Base-by-base conservation (phyloP, 2,888 invertebrate genomes). In the Cheilosia soror region DNA sequence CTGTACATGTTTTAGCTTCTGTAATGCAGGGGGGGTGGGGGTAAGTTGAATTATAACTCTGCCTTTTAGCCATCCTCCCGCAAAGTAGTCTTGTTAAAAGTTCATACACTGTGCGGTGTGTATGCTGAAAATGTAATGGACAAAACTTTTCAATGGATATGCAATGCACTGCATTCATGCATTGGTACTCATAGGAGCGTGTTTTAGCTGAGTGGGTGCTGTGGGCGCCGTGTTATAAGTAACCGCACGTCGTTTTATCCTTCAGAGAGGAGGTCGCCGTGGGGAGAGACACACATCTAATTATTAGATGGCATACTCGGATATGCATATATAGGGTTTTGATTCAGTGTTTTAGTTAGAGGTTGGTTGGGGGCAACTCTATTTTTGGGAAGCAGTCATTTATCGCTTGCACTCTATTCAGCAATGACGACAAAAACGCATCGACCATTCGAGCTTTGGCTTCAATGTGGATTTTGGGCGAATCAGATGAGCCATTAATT, bases 111-210 rank as follows among this genome's bases (percentile, higher is more conserved):
- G 37, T 66, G 65, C 37, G 55, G 68, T 55, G 20, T 55, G 68
- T 57, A 11, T 44, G 44, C 68, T 44, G 68, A 57, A 65, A 68
- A 51, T 66, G 37, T 66, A 66, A 66, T 66, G 51, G 65, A 51
- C 65, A 40, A 51, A 66, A 66, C 47, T 66, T 66, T 66, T 13
- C 65, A 66, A 66, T 37, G 49, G 27, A 37, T 51, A 51, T 40
- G 47, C 44, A 40, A 37, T 20, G 44, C n/a, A 42, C 20, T 47
- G 62, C 47, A 63, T 15, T n/a, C 29, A 20, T 11, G 5, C 42
- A 60, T 27, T 37, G 5, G 27, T 27, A 42, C n/a, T 11, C 6
- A 44, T 20, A 15, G 5, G n/a, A 7, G 6, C 15, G 47, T 47
- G 47, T 47, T 20, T 55, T 15, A 33, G 55, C 29, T 5, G 13